A percentile compares a stretch with the other conserved stretches of the same genome.
These are phyloP conservation scores for Scopus umbretta DNA, from an alignment of 2,113 vertebrate species.

Conservation along the genomic window DNA sequence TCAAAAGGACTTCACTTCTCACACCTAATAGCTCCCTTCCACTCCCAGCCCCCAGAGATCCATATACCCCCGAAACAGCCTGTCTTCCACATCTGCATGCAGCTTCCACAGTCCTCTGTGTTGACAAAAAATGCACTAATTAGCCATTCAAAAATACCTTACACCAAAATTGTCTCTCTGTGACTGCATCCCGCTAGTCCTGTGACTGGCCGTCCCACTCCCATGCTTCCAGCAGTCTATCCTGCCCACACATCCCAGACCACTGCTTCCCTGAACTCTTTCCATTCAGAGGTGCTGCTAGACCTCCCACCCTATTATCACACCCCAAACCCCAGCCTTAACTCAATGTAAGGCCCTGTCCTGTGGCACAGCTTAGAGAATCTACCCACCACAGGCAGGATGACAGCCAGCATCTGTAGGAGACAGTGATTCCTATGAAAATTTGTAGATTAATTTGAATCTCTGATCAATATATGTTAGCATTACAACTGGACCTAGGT, in stretches of 20 bases:
- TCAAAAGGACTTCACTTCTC: background rate
- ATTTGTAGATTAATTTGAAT: background rate
- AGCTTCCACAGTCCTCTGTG: background rate
- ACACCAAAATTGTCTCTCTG: background rate
- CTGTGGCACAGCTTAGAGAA: background rate
- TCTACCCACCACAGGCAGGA: background rate
- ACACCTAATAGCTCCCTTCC: background rate
- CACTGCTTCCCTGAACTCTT: background rate
- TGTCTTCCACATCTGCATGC: background rate
- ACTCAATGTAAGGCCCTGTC: background rate
- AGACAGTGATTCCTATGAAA: background rate
- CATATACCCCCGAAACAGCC: fast-evolving
- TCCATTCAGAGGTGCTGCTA: background rate
- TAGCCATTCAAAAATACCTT: background rate
- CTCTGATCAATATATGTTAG: background rate
- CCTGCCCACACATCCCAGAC: background rate
- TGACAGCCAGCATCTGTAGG: background rate
- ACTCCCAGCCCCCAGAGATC: background rate
- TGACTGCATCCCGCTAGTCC: background rate
- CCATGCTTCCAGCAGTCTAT: background rate
- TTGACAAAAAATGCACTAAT: background rate
- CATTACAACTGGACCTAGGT: background rate
- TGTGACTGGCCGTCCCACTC: background rate
- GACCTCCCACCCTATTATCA: background rate
- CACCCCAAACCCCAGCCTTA: background rate